Evolutionary conservation across 2,113 vertebrate species (phyloP), one percentile per base, ranked within the genome.

Genomic region (Dromas ardeola): DNA sequence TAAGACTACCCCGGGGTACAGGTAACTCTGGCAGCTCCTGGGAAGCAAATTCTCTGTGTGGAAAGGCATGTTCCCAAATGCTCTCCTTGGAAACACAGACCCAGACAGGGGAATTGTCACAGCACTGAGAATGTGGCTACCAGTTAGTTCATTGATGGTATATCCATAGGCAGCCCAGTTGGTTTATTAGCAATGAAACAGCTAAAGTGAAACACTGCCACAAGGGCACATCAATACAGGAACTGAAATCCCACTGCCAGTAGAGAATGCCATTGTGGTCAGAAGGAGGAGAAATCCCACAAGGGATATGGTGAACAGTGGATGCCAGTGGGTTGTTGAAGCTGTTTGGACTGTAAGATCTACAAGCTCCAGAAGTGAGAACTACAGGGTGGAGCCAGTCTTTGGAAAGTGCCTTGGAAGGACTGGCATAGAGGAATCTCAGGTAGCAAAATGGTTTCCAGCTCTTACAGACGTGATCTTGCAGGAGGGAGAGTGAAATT

Each of bases 281-380:
- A 36, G 21, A 38, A 63, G 15, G 14, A 45, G 22, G 12, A 34
- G 16, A 30, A 67, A 21, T 10, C 14, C 5, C 27, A n/a, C 13
- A 52, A 52, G 3, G 9, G 7, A 26, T 32, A 21, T 0, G 2
- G 38, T 0, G 2, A 93, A 50, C 6, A 55, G 32, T 18, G 11
- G 7, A 52, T 36, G 2, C 13, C 26, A 62, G 11, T 25, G 50
- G 5, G 6, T 52, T 70, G 15, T 9, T 71, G 42, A 47, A 76
- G 13, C 4, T 70, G 3, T 69, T 63, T 36, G 13, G 32, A 40
- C 15, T 66, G 15, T 47, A 56, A 74, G 34, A 62, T 52, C 13
- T 27, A 42, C 4, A 2, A 32, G 8, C 5, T 86, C 11, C 30
- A 38, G 34, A 56, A 80, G 8, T 52, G 8, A 6, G 2, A 89